phyloP scores from a whole-genome alignment of 2,797 vertebrate genomes.

The Luscinia megarhynchos region DNA sequence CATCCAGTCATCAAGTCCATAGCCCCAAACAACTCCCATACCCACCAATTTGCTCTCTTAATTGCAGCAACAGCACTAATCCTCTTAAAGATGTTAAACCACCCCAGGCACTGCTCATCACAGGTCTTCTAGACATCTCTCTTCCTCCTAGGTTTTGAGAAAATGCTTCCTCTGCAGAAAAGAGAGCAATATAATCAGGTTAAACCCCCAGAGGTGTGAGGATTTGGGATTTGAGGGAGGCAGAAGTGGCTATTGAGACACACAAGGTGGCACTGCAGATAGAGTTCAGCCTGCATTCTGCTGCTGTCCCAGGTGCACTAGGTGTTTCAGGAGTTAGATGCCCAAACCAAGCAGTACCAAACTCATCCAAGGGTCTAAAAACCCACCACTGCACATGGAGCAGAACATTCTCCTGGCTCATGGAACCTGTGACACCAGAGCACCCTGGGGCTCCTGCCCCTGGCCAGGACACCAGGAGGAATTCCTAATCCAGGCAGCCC shows the following conservation, averaged over 20 bases:
- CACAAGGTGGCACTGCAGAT: neutral
- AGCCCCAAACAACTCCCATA: neutral
- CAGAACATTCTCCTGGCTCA: neutral
- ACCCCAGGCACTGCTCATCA: neutral
- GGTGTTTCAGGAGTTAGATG: neutral
- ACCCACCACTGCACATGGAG: rapidly evolving
- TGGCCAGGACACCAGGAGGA: neutral
- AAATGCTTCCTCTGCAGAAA: neutral
- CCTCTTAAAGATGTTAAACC: neutral
- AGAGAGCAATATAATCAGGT: neutral
- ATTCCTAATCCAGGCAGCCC: neutral
- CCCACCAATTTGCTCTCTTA: neutral
- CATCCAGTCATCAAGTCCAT: neutral
- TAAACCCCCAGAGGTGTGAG: neutral
- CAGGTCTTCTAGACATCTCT: neutral
- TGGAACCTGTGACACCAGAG: neutral
- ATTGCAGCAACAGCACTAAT: neutral
- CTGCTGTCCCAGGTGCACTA: neutral
- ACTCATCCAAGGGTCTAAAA: rapidly evolving
- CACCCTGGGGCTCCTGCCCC: neutral
- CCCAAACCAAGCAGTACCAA: neutral
- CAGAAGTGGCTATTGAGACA: neutral
- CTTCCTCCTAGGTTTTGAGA: neutral
- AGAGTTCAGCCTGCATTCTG: neutral
- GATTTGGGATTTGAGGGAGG: neutral